Base-by-base conservation (phyloP, 2,797 vertebrate genomes). In the Astyanax mexicanus region DNA sequence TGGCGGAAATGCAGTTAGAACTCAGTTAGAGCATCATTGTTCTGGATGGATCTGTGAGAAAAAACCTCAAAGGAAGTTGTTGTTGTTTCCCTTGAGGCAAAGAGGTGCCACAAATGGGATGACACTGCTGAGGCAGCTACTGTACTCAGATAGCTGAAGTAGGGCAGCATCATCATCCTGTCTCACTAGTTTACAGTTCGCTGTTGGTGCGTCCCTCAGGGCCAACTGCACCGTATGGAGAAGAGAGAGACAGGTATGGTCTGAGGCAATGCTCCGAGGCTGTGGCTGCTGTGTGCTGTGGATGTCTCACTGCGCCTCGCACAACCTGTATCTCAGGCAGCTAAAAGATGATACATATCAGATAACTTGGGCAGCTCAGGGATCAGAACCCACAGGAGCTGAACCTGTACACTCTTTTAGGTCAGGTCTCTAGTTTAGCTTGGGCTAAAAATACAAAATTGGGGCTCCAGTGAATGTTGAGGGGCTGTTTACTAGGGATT, bases 261-360 rank as follows among this genome's bases (percentile, higher is more conserved):
- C 29, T 35, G 29, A 35, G 55, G 29, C 55, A 37, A 58, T n/a
- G 29, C 55, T 58, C 55, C 17, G 17, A 58, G 55, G 55, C 55
- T 32, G 25, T 55, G 3, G 40, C 42, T 11, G 11, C 8, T 17
- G 25, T 57, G 7, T 29, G 27, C 29, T 29, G 29, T 7, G 29
- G 29, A 37, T 58, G 15, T 17, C 29, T 15, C 17, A 13, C 55
- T 35, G 57, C 58, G 27, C 58, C 55, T 35, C 55, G 17, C 13
- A 13, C 29, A 2, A 29, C 0, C n/a, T 38, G 32, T 11, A 38
- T 61, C 7, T 11, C 21, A 23, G 8, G 49, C 49, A 52, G 19
- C 49, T 23, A 52, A 52, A 52, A 52, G 49, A 23, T 52, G 49
- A 10, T 49, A 52, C 10, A 52, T 52, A 52, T 23, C 10, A 10